These are phyloP conservation scores for Caenorhabditis uteleia DNA, from an alignment of 2,888 invertebrate genomes.

Conservation along the genomic window DNA sequence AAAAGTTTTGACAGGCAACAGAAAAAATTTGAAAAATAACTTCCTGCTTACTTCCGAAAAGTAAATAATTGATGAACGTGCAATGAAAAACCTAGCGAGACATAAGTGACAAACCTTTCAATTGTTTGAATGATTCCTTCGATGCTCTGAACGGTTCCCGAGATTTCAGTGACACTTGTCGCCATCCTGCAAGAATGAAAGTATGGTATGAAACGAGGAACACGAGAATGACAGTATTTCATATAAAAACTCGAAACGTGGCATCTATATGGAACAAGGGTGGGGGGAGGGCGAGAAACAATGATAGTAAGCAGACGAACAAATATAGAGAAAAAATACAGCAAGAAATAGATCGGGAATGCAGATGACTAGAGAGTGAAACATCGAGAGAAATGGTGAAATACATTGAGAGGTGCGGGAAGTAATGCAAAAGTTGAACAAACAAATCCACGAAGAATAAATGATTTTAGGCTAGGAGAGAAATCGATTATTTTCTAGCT, in stretches of 20 bases:
- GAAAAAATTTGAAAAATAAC: too few relatives aligned
- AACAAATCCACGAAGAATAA: conserved; percentile 13
- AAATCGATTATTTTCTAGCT: too few relatives aligned
- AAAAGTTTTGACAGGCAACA: too few relatives aligned
- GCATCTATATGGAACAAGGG: conserved; percentile 6
- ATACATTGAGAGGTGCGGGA: conserved; percentile 2
- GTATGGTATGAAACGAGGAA: conserved; percentile 1
- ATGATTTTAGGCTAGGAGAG: conserved; percentile 1
- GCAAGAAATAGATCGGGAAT: conserved; percentile 1
- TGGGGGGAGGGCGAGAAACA: conserved; percentile 15
- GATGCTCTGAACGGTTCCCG: conserved; percentile 36
- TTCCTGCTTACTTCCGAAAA: too few relatives aligned
- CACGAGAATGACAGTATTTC: not conserved
- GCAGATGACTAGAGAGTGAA: too few relatives aligned
- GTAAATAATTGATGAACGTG: too few relatives aligned
- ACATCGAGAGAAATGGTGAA: too few relatives aligned
- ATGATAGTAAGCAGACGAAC: conserved; percentile 28
- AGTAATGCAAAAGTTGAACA: conserved; percentile 22
- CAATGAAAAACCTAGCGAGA: too few relatives aligned
- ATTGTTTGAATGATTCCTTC: conserved; percentile 39
- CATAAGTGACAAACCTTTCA: conserved; percentile 23
- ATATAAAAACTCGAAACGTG: conserved; percentile 17
- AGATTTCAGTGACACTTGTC: conserved; percentile 30
- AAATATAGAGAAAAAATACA: conserved; percentile 13
- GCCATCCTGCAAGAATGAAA: conserved; percentile 32